phyloP scores from a whole-genome alignment of 2,888 invertebrate genomes.

The Clostera curtula region DNA sequence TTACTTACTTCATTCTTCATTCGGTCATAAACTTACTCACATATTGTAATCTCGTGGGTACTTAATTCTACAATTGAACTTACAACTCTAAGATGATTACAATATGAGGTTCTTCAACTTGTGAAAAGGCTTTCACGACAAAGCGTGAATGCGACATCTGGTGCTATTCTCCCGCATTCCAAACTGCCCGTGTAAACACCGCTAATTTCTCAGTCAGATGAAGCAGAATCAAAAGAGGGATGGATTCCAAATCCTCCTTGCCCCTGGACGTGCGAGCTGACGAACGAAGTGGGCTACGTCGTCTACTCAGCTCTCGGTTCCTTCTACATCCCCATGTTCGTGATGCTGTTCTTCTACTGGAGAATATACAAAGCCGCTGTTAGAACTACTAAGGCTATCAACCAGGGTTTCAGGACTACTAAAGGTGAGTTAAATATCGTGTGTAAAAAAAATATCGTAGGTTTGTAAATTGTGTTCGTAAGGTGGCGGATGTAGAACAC shows the following conservation, averaged over 20 bases:
- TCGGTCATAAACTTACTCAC: no score
- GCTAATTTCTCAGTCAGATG: constrained; percentile 40
- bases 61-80: no score
- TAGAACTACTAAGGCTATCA: constrained; percentile 92
- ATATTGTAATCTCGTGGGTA: no score
- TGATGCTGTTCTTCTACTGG: constrained; percentile 99
- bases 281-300: constrained; percentile 96
- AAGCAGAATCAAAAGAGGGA: constrained; percentile 41
- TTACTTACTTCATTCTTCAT: no score
- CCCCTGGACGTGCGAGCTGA: constrained; percentile 92
- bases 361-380: constrained; percentile 96
- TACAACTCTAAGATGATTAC: no score
- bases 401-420: constrained; percentile 91
- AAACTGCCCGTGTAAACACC: background rate
- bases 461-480: no score
- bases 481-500: no score
- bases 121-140: no score
- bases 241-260: constrained; percentile 75
- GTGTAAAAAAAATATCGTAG: no score
- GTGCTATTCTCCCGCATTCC: background rate
- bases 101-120: no score
- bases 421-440: constrained; percentile 73
- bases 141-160: no score
- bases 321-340: constrained; percentile 97
- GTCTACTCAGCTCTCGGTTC: constrained; percentile 98